These are phyloP conservation scores for Synanceia verrucosa DNA, from an alignment of 2,797 vertebrate genomes.

Conservation along the genomic window DNA sequence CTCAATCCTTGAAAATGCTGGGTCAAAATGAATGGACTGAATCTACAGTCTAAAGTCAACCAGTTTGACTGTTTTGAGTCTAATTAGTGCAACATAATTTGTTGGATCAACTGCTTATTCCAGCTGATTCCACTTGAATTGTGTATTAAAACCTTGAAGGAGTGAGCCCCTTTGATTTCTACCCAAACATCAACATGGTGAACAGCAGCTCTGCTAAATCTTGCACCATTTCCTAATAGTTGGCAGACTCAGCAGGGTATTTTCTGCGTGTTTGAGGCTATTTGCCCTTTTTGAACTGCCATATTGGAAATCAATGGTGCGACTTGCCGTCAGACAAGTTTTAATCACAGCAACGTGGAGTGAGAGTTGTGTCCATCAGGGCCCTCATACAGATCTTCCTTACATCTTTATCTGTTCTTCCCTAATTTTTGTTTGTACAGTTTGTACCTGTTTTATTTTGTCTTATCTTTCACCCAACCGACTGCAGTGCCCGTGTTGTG, in stretches of 20 bases:
- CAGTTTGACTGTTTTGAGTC: neutral
- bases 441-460: slow-evolving; percentile 2
- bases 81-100: neutral
- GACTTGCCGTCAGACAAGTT: slow-evolving; percentile 66
- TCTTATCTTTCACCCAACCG: neutral
- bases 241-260: slow-evolving; percentile 26
- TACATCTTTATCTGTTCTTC: slow-evolving; percentile 26
- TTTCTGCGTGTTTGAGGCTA: slow-evolving; percentile 33
- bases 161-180: neutral
- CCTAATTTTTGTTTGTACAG: too few species aligned
- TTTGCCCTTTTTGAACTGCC: slow-evolving; percentile 48
- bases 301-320: slow-evolving; percentile 73
- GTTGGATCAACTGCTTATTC: neutral
- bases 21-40: neutral
- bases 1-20: neutral
- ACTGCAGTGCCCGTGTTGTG: neutral
- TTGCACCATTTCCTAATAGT: slow-evolving; percentile 20
- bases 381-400: slow-evolving; percentile 6
- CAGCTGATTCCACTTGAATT: neutral
- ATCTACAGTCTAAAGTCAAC: neutral
- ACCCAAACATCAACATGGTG: neutral
- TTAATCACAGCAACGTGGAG: slow-evolving; percentile 21
- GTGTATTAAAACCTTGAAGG: neutral
- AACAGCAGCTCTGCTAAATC: slow-evolving; percentile 17
- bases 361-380: slow-evolving; percentile 15